Evolutionary conservation across 53 echinoderm and acorn worm genomes (phyloP).

Genomic region (Apostichopus leukothele): DNA sequence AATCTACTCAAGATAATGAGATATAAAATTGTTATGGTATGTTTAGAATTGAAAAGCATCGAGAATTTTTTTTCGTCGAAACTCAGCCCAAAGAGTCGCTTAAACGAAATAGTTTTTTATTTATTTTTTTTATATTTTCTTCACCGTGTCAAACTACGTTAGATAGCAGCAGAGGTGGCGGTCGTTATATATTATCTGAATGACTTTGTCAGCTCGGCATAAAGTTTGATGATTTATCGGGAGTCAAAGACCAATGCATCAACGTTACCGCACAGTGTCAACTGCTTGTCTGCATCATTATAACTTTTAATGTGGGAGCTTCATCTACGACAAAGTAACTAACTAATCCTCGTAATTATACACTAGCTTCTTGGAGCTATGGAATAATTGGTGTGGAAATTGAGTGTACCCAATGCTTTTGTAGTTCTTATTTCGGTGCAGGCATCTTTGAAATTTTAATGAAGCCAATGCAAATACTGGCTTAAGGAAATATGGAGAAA

Average conservation of each 20-base stretch:
- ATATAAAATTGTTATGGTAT: no score
- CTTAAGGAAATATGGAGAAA: background rate
- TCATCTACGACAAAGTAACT: background rate
- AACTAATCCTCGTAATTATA: background rate
- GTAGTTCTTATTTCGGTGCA: background rate
- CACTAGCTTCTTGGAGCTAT: background rate
- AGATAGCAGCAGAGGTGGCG: background rate
- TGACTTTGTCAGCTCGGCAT: background rate
- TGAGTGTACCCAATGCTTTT: conserved; percentile 26
- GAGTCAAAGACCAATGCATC: background rate
- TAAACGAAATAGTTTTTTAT: no score
- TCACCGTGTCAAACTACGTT: background rate
- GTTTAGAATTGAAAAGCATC: no score
- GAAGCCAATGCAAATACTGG: background rate
- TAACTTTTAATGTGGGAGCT: background rate
- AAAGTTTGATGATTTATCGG: background rate
- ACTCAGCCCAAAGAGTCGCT: no score
- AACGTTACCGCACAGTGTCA: background rate
- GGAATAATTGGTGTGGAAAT: conserved; percentile 34
- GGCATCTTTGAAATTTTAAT: conserved; percentile 27
- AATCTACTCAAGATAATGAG: no score
- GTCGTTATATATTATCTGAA: background rate
- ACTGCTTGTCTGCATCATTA: background rate
- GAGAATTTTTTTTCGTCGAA: no score
- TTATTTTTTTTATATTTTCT: no score